Conservation (phyloP, 2,113 vertebrate species). For the Paramisgurnus dabryanus region DNA sequence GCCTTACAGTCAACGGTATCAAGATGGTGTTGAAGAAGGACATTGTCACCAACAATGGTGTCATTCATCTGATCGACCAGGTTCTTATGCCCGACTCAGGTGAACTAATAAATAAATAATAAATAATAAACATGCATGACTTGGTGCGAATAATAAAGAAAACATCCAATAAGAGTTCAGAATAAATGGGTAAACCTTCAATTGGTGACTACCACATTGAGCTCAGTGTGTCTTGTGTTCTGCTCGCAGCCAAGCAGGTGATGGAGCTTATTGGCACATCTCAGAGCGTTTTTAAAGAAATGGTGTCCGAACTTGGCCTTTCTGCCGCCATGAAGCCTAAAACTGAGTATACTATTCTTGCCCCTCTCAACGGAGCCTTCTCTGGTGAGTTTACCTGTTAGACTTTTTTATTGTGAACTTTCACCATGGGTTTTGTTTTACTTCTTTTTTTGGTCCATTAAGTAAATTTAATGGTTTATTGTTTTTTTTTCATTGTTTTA, state of each 20-base stretch:
- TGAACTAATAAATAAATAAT: conserved; percentile 62
- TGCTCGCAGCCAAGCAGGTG: conserved; percentile 86
- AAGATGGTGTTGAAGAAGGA: conserved; percentile 96
- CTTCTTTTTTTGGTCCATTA: no score
- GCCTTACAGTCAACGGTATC: conserved; percentile 90
- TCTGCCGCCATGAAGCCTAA: conserved; percentile 79
- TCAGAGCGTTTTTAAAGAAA: conserved; percentile 84
- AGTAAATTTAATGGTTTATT: neutral
- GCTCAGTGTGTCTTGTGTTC: conserved; percentile 7
- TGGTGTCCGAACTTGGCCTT: conserved; percentile 83
- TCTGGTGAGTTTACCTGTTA: conserved; percentile 78
- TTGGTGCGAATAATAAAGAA: no score
- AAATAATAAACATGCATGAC: no score
- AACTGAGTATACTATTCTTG: conserved; percentile 87
- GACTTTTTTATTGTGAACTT: neutral
- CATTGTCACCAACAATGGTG: conserved; percentile 90
- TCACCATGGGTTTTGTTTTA: no score
- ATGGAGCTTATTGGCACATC: conserved; percentile 81
- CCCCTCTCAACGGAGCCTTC: conserved; percentile 86
- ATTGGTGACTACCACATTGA: neutral
- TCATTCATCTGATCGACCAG: conserved; percentile 90
- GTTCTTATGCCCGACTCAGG: conserved; percentile 93
- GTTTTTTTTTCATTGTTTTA: neutral
- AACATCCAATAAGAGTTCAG: no score
- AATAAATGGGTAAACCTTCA: neutral